Base-by-base conservation (phyloP, 2,888 invertebrate genomes). In the Andricus curvator region DNA sequence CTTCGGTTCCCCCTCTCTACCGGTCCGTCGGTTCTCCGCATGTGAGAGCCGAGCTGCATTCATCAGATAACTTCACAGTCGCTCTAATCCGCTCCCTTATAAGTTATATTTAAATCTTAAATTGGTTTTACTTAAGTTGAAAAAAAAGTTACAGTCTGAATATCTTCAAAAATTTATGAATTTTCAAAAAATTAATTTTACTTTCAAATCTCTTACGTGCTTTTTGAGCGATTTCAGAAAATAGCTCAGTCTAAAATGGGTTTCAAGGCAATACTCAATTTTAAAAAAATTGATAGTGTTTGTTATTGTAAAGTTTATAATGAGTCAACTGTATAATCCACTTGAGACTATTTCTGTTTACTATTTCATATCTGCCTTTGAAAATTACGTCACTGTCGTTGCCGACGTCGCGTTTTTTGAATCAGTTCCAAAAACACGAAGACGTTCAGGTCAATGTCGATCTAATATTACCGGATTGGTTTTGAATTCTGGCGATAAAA, bases 401-500 rank as follows among this genome's bases (percentile, higher is more conserved):
- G n/a, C 51, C n/a, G 78, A 79, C 80, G 78, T 80, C 74, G 64
- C 25, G 66, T 68, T 64, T 80, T 82, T 89, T 89, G 89, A 88
- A 84, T 81, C 83, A 68, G 80, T 80, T 89, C 87, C 88, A 89
- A 87, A 84, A 86, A 76, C 74, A 9, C 77, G 20, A 76, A 83
- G 85, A 84, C 78, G 85, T 83, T 82, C 84, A 83, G 89, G 88
- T 90, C 90, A 90, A 88, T 90, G 90, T 88, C 90, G 80, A 76
- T 85, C 87, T 89, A 89, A 88, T 88, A 85, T 87, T 85, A 85
- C 78, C 79, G 68, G 66, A 83, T 74, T 29, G 51, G 29, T 44
- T 70, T 79, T 48, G 68, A 67, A 79, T 74, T 62, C 51, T 66
- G 65, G 51, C 70, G 80, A 83, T 80, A 76, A 79, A 81, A 80